These are phyloP conservation scores for Cepaea nemoralis DNA, from an alignment of 1,140 invertebrate genomes.

Conservation along the genomic window DNA sequence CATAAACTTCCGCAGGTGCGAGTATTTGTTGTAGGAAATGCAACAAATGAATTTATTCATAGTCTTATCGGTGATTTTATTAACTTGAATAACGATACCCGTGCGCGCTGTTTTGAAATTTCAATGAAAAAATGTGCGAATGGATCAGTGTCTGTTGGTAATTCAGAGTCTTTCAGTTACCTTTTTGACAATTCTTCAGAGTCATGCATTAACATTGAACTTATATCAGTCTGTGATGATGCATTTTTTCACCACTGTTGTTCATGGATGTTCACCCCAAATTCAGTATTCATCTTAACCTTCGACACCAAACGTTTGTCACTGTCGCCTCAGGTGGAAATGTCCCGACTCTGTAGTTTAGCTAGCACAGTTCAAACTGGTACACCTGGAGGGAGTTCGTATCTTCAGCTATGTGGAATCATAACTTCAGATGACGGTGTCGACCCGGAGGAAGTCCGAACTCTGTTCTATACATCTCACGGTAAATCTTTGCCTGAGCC, in stretches of 20 bases:
- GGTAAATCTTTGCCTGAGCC: conserved; percentile 17
- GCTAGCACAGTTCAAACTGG: conserved; percentile 6
- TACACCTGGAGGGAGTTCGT: neutral
- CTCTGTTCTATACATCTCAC: conserved; percentile 29
- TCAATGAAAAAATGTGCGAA: neutral
- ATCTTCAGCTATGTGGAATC: conserved; percentile 7
- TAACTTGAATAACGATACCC: neutral
- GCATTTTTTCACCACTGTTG: conserved; percentile 39
- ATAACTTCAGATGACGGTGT: neutral
- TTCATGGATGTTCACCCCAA: conserved; percentile 29
- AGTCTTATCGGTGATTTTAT: conserved; percentile 8
- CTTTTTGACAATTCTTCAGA: neutral
- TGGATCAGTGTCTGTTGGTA: neutral
- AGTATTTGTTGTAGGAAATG: conserved; percentile 11
- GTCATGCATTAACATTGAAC: conserved; percentile 21
- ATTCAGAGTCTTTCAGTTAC: conserved; percentile 22
- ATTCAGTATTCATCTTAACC: conserved; percentile 27
- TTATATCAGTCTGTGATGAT: conserved; percentile 17
- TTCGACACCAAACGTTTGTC: conserved; percentile 31
- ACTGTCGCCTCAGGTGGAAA: neutral
- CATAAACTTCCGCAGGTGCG: conserved; percentile 10
- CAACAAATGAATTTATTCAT: conserved; percentile 18
- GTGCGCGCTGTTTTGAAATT: conserved; percentile 12
- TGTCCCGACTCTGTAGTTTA: conserved; percentile 7
- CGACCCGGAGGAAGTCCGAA: conserved; percentile 10